Evolutionary conservation across 2,113 vertebrate species (phyloP).

Genomic region (Laterallus jamaicensis): DNA sequence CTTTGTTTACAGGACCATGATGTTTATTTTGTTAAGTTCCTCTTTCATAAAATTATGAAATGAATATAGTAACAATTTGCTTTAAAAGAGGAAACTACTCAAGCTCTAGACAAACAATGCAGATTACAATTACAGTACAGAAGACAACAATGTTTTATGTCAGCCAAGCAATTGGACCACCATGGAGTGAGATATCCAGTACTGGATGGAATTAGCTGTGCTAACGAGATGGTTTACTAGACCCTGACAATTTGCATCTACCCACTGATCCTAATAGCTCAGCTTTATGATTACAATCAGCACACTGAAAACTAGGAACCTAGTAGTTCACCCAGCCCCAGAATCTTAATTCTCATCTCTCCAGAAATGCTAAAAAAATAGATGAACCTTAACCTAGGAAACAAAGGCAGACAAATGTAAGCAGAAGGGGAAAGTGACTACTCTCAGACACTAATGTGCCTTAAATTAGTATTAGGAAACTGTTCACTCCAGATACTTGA

Average conservation of each 20-base stretch:
- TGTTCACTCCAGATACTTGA: background rate
- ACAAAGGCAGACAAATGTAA: background rate
- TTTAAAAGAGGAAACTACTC: background rate
- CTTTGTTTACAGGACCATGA: background rate
- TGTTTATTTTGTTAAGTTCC: background rate
- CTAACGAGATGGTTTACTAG: too few species aligned
- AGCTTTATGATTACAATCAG: background rate
- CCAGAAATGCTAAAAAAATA: background rate
- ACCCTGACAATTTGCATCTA: too few species aligned
- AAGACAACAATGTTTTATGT: background rate
- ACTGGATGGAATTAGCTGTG: too few species aligned
- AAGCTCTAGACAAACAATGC: background rate
- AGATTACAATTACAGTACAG: background rate
- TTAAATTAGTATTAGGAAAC: background rate
- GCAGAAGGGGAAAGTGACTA: background rate
- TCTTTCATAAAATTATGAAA: background rate
- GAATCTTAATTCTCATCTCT: background rate
- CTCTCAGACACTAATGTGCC: background rate
- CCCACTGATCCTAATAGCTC: background rate
- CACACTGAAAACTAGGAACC: background rate
- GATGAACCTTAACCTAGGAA: background rate
- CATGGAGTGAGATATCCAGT: too few species aligned
- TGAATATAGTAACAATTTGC: background rate
- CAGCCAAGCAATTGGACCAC: too few species aligned
- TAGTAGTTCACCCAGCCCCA: background rate